These are phyloP conservation scores for Caenorhabditis doughertyi DNA, from an alignment of 2,888 invertebrate genomes.

Conservation along the genomic window DNA sequence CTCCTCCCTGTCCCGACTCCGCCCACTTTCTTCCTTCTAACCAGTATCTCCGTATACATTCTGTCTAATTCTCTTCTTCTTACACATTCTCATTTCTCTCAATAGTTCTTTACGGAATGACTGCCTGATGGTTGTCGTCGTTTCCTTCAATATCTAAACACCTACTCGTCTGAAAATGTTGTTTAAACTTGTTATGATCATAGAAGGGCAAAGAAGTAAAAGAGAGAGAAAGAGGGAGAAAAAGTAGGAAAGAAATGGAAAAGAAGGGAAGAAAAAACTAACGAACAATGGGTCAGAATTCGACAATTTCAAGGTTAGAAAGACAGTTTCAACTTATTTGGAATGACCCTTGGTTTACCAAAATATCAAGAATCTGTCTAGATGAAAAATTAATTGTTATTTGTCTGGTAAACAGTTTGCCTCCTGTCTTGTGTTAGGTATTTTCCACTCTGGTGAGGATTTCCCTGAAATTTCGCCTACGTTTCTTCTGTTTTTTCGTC, in stretches of 20 bases:
- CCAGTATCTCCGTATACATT: constrained; percentile 30
- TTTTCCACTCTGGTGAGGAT: too few species aligned
- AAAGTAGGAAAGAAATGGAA: not conserved
- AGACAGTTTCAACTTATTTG: too few species aligned
- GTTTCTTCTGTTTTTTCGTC: too few species aligned
- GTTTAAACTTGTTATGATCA: constrained; percentile 43
- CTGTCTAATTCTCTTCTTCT: constrained; percentile 26
- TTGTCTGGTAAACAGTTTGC: not conserved
- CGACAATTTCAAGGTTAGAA: constrained; percentile 29
- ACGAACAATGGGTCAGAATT: constrained; percentile 36
- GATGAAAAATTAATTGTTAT: not conserved
- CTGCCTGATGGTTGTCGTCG: constrained; percentile 20
- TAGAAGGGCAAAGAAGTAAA: constrained; percentile 14
- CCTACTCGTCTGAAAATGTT: constrained; percentile 35
- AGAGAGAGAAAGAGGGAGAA: not conserved
- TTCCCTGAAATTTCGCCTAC: not conserved
- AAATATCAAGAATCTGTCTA: constrained; percentile 20
- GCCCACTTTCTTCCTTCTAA: constrained; percentile 29
- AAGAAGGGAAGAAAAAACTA: not conserved
- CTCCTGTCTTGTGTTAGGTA: too few species aligned
- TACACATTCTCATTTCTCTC: not conserved
- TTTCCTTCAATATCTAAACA: constrained; percentile 21
- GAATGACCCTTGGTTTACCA: constrained; percentile 26
- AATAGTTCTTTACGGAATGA: constrained; percentile 26
- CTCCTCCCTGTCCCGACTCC: constrained; percentile 41